Evolutionary conservation across 2,797 vertebrate species (phyloP), one percentile per base, ranked within the genome.

Genomic region (Rhincodon typus): DNA sequence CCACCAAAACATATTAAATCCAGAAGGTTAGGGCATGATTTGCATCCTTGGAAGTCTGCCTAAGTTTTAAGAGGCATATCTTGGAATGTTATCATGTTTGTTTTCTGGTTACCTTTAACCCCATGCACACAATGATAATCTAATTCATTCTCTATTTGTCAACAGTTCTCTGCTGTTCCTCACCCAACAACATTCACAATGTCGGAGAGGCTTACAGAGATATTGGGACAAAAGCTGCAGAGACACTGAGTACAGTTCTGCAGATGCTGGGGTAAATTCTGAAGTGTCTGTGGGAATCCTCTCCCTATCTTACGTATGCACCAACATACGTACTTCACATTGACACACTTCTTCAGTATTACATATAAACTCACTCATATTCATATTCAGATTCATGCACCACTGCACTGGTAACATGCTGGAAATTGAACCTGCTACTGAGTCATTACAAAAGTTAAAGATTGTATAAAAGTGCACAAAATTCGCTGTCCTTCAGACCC

Each of bases 1-100:
- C 70, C 70, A 95, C 70, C 70, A 77, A 53, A 77, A 74, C 46
- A 74, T 95, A 95, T 95, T 95, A 95, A 95, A 77, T 95, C 70
- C 94, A 95, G 93, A 42, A 94, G 94, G 46, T 95, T 95, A 95
- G 25, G 74, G 70, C 70, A 77, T 6, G 53, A 23, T 95, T 77
- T 95, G 94, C 30, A 77, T 53, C 69, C 70, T 95, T 95, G 94
- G 69, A 74, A 77, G 94, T 21, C n/a, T 93, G 90, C 90, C 62
- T 66, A 69, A n/a, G 1, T 67, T 93, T 93, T 69, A 38, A 93
- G 69, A 93, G n/a, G 19, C n/a, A n/a, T 74, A 94, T 77, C 90
- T 30, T 74, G 94, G 70, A 77, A 74, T 95, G 53, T 53, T 30
- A 77, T 34, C 38, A 50, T 94, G 38, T 34, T 94, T 95, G 94